Evolutionary conservation across 2,888 invertebrate species (phyloP).

Genomic region (Melinopterus prodromus): DNA sequence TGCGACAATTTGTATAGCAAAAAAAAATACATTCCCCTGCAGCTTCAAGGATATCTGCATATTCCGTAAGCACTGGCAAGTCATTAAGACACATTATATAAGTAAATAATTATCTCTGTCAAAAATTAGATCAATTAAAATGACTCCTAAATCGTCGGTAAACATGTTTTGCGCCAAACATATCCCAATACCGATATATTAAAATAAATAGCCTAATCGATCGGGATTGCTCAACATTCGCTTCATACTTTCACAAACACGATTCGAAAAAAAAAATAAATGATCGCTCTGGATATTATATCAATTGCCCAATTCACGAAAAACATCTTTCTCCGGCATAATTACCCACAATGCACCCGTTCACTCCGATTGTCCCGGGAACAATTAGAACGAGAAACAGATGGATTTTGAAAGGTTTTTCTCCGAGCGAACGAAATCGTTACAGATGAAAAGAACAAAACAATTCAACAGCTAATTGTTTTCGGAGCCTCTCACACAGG

Average conservation of each 20-base stretch:
- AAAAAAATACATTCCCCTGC: too few species aligned
- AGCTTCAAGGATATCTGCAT: not conserved
- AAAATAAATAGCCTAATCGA: not conserved
- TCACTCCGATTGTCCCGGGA: conserved; percentile 4
- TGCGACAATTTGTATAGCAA: too few species aligned
- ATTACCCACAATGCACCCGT: not conserved
- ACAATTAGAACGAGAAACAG: not conserved
- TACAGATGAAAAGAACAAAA: not conserved
- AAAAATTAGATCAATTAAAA: not conserved
- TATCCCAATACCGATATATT: not conserved
- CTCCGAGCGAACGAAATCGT: not conserved
- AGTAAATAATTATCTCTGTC: not conserved
- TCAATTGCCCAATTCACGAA: not conserved
- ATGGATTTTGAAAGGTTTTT: not conserved
- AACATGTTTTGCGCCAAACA: not conserved
- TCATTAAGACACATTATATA: not conserved
- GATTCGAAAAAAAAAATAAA: not conserved
- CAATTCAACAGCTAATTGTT: not conserved
- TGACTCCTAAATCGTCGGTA: not conserved
- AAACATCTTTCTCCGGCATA: not conserved
- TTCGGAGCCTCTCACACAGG: not conserved
- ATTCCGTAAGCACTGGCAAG: not conserved
- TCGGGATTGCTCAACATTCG: not conserved
- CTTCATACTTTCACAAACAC: not conserved
- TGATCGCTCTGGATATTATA: conserved; percentile 4